Base-by-base conservation (phyloP, 2,113 vertebrate genomes). In the Vulpes ferrilata region DNA sequence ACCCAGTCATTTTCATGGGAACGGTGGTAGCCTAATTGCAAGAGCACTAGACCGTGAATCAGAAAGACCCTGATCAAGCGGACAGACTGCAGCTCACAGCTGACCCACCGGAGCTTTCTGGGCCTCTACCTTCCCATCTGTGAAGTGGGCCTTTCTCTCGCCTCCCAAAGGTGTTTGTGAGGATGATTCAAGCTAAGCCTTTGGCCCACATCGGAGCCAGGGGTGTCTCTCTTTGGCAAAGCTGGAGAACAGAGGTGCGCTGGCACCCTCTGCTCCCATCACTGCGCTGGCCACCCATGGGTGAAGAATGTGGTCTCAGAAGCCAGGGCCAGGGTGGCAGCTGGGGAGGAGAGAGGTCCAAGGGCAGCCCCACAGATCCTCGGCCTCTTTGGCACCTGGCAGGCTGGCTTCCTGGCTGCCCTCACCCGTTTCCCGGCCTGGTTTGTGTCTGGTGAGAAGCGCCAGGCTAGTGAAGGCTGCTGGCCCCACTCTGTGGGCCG, bases 401-500 rank as follows among this genome's bases (percentile, higher is more conserved):
- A 91, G 65, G 30, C 51, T 19, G 38, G 65, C 30, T 89, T 93
- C 38, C 73, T 92, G 84, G 67, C 10, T 0, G 1, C 59, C 82
- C n/a, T 69, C 60, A 22, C 92, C 60, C 93, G 19, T 94, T 79
- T 35, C 55, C 92, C 48, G 74, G 92, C 57, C 98, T 98, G 98
- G 90, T 96, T 98, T 98, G 23, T 97, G 90, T 97, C 98, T 71
- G 55, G 67, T 2, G 35, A 94, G 89, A 95, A 85, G 38, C 67
- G 93, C 48, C 71, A 1, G 30, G 65, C 95, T 38, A 27, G 82
- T 2, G n/a, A 76, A 65, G 91, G 80, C 59, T 43, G 55, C 53
- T 17, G 62, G 53, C n/a, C 81, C 74, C 35, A 55, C 76, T 81
- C 84, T 11, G 43, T 32, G 67, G 82, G 64, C 96, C 60, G 30